These are phyloP conservation scores for Pseudomyrmex pallidus DNA, from an alignment of 1,140 invertebrate genomes.

Conservation along the genomic window DNA sequence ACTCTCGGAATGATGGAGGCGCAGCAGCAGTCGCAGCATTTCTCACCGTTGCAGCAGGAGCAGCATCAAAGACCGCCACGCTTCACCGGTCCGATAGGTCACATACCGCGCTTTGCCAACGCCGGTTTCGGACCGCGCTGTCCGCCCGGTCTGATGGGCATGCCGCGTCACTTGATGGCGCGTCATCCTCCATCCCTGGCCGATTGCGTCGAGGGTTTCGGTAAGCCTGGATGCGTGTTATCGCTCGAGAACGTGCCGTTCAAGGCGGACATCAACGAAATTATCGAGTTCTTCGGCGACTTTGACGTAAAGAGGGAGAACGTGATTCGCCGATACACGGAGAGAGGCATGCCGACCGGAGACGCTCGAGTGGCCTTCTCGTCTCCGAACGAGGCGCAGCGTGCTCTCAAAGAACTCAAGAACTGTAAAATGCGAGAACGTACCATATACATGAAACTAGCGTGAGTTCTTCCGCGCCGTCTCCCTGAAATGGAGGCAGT, in stretches of 20 bases:
- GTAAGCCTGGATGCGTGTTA: constrained; percentile 92
- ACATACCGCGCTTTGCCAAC: constrained; percentile 77
- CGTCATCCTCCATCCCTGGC: constrained; percentile 76
- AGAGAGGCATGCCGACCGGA: constrained; percentile 93
- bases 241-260: constrained; percentile 94
- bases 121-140: constrained; percentile 78
- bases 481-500: too few relatives aligned
- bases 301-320: constrained; percentile 91
- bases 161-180: constrained; percentile 78
- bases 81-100: constrained; percentile 77
- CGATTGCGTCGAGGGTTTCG: constrained; percentile 87
- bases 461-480: constrained; percentile 70
- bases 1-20: constrained; percentile 80
- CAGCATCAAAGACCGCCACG: constrained; percentile 72
- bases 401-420: constrained; percentile 88
- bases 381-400: constrained; percentile 90
- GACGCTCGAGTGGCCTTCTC: constrained; percentile 95
- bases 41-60: constrained; percentile 71
- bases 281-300: constrained; percentile 93
- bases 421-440: constrained; percentile 86
- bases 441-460: constrained; percentile 86
- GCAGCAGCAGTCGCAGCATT: constrained; percentile 73
- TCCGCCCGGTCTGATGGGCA: constrained; percentile 81
- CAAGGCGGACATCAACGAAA: constrained; percentile 93
- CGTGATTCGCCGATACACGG: constrained; percentile 93